Evolutionary conservation across 2,888 invertebrate species (phyloP), one percentile per base, ranked within the genome.

Genomic region (Oxycera nigricornis): DNA sequence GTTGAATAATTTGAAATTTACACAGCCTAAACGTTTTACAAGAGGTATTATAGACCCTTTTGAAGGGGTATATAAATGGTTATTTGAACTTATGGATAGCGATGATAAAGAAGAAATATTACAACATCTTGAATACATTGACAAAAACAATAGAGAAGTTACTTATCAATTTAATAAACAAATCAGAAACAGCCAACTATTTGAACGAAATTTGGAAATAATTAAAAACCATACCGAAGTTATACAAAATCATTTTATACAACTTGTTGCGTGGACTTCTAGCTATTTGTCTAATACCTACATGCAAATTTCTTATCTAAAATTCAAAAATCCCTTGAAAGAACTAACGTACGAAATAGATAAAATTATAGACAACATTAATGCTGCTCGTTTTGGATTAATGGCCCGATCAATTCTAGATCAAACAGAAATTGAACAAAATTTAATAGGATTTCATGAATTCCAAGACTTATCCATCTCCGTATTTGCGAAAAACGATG

Each of bases 291-390:
- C 14, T 39, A 39, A 39, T 39, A 11, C 14, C 7, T 7, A 7
- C 39, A 11, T 7, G 9, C 39, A 39, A 39, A 39, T 39, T 39
- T 39, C 39, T 39, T 39, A 39, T 39, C 39, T 9, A 39, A 39
- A n/a, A n/a, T n/a, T n/a, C n/a, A n/a, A n/a, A n/a, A n/a, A n/a
- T n/a, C n/a, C n/a, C n/a, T n/a, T n/a, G n/a, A 57, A 24, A 57
- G 4, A 57, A 0, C n/a, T 24, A 4, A 24, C 0, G n/a, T 24
- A 24, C 7, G 22, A 57, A 24, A 24, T 57, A 11, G 57, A 57
- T n/a, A 57, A 57, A 57, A 24, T 57, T 24, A 4, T 57, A 24
- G 57, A 57, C 26, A 57, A 57, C n/a, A 57, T 57, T 22, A 57
- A 57, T 6, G 24, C 57, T n/a, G 57, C 57, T 2, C 57, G 50